A percentile compares a stretch with the other conserved stretches of the same genome.
Conservation (phyloP, 2,888 invertebrate species). For the Rugalucina vietnamica region DNA sequence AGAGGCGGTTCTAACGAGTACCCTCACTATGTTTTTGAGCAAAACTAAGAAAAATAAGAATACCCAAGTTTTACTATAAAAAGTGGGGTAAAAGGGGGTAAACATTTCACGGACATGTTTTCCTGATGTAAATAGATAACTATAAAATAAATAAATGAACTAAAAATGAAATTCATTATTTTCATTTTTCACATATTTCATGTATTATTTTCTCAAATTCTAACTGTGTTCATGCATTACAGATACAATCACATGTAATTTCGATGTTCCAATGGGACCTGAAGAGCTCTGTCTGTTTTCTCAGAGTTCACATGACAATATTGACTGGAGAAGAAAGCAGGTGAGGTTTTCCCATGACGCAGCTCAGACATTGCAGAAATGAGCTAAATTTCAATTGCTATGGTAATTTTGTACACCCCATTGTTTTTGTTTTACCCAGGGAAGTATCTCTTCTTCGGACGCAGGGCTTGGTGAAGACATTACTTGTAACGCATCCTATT, state of each 20-base stretch:
- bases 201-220: too few species aligned
- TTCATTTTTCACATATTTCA: background rate
- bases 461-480: too few species aligned
- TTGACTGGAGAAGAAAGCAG: conserved; percentile 11
- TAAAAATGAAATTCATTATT: too few species aligned
- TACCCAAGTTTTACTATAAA: background rate
- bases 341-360: conserved; percentile 4
- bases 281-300: conserved; percentile 12
- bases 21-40: background rate
- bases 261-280: conserved; percentile 7
- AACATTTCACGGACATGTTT: background rate
- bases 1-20: background rate
- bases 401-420: too few species aligned
- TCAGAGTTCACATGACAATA: conserved; percentile 11
- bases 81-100: background rate
- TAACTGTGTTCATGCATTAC: too few species aligned
- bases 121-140: background rate
- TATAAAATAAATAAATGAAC: too few species aligned
- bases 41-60: background rate
- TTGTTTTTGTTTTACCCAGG: too few species aligned
- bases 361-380: too few species aligned
- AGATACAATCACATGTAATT: conserved; percentile 18
- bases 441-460: too few species aligned
- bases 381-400: too few species aligned
- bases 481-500: too few species aligned